phyloP scores from a whole-genome alignment of 1,140 invertebrate genomes.

The Drosophila elegans region DNA sequence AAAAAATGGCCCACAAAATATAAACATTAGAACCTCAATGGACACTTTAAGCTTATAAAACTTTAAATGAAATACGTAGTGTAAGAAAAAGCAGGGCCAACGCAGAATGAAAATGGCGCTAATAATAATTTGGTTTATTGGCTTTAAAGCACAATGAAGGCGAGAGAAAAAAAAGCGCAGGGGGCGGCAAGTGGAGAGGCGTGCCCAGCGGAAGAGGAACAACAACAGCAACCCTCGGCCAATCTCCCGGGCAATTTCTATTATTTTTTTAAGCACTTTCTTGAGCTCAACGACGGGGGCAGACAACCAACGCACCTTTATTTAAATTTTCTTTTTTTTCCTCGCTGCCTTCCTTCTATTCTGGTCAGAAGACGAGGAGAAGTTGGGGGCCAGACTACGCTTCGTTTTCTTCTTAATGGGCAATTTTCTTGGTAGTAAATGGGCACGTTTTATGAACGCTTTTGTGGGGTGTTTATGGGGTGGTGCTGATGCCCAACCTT shows the following conservation, averaged over 20 bases:
- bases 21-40: slow-evolving; percentile 50
- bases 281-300: slow-evolving; percentile 53
- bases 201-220: slow-evolving; percentile 17
- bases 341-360: neutral
- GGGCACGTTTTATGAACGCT: slow-evolving; percentile 83
- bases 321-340: slow-evolving; percentile 67
- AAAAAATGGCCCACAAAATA: slow-evolving; percentile 34
- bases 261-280: slow-evolving; percentile 52
- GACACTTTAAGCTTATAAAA: slow-evolving; percentile 68
- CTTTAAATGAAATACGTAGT: slow-evolving; percentile 80
- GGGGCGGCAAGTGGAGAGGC: slow-evolving; percentile 59
- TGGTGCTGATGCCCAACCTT: slow-evolving; percentile 20
- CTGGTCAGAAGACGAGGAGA: slow-evolving; percentile 32
- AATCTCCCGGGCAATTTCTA: slow-evolving; percentile 65
- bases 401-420: slow-evolving; percentile 78
- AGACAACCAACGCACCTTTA: slow-evolving; percentile 76
- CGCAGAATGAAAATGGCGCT: slow-evolving; percentile 75
- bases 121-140: slow-evolving; percentile 85
- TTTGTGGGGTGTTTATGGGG: slow-evolving; percentile 84
- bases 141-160: slow-evolving; percentile 83
- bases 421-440: slow-evolving; percentile 84
- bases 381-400: slow-evolving; percentile 37
- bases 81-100: slow-evolving; percentile 20
- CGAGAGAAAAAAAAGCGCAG: slow-evolving; percentile 13
- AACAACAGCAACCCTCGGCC: slow-evolving; percentile 27